phyloP scores from a whole-genome alignment of 2,797 vertebrate genomes.

The Anguilla anguilla region DNA sequence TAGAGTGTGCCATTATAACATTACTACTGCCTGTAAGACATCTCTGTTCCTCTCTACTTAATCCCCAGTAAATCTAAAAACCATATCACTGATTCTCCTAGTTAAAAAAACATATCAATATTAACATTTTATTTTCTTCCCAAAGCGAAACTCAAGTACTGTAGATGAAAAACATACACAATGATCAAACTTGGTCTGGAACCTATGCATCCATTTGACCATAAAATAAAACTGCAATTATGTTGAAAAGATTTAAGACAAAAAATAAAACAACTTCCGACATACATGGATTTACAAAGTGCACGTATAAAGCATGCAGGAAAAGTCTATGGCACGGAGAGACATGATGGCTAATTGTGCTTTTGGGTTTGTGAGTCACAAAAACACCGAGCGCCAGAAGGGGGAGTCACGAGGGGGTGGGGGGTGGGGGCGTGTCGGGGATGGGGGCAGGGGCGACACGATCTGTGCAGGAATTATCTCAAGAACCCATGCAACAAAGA shows the following conservation, averaged over 20 bases:
- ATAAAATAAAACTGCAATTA: conserved; percentile 26
- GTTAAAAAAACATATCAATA: not conserved
- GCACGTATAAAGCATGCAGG: conserved; percentile 17
- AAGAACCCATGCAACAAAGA: conserved; percentile 24
- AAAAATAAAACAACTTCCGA: not conserved
- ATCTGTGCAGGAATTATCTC: conserved; percentile 6
- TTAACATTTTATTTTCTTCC: not conserved
- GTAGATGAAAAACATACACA: not conserved
- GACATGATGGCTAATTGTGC: conserved; percentile 13
- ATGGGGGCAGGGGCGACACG: not conserved
- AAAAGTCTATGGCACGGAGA: not conserved
- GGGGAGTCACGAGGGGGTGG: not conserved
- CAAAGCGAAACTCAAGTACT: not conserved
- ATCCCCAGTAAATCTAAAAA: not conserved
- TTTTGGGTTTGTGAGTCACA: conserved; percentile 24
- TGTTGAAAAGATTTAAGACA: conserved; percentile 21
- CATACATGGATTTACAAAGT: not conserved
- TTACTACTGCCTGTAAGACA: not conserved
- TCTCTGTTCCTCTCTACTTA: not conserved
- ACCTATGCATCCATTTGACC: not conserved
- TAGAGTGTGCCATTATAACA: not conserved
- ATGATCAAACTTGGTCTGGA: not conserved
- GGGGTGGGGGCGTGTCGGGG: not conserved
- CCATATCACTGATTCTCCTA: not conserved
- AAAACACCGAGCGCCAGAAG: conserved; percentile 14